These are phyloP conservation scores for Beaufortia kweichowensis DNA, from an alignment of 2,113 vertebrate genomes.

Conservation along the genomic window DNA sequence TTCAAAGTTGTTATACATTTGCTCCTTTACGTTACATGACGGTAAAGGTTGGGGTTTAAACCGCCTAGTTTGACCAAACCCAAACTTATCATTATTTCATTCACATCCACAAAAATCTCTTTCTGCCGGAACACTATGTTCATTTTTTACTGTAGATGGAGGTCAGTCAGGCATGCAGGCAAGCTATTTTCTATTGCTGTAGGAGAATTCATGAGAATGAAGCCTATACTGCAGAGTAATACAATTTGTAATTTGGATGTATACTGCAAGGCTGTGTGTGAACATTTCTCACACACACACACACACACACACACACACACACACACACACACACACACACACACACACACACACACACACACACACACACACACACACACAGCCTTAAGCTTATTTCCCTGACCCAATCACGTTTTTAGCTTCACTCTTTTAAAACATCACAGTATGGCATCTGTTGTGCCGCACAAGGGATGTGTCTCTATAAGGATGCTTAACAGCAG, in stretches of 20 bases:
- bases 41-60: not conserved
- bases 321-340: not conserved
- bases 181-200: slow-evolving; percentile 49
- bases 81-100: slow-evolving; percentile 18
- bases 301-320: not conserved
- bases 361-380: not conserved
- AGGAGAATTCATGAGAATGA: slow-evolving; percentile 65
- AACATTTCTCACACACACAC: slow-evolving; percentile 12
- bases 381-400: slow-evolving; percentile 16
- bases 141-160: slow-evolving; percentile 58
- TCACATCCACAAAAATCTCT: slow-evolving; percentile 13
- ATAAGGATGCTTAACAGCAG: slow-evolving; percentile 14
- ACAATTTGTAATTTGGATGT: slow-evolving; percentile 63
- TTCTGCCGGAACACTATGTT: slow-evolving; percentile 16
- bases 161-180: slow-evolving; percentile 38
- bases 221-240: slow-evolving; percentile 59
- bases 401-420: slow-evolving; percentile 5
- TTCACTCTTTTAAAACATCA: slow-evolving; percentile 13
- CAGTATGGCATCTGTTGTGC: slow-evolving; percentile 32
- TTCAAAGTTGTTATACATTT: too few species aligned
- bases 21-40: not conserved
- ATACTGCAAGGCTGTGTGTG: slow-evolving; percentile 46
- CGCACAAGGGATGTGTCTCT: slow-evolving; percentile 19
- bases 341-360: not conserved
- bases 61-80: not conserved